Conservation (phyloP, 2,888 invertebrate genomes). For the Chalcis sispes region DNA sequence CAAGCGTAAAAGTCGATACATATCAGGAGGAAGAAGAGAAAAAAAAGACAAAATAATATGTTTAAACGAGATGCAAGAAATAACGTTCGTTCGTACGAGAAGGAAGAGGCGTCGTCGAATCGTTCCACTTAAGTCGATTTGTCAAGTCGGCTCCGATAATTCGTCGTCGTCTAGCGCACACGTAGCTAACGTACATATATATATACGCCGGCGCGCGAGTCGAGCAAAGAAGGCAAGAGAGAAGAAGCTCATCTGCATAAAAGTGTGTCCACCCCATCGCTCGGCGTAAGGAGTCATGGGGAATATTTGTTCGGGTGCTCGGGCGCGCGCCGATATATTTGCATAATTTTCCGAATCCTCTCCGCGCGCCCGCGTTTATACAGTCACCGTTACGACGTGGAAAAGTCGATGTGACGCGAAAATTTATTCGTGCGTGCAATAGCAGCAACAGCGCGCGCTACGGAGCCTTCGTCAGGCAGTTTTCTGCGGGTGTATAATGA, state of each 20-base stretch:
- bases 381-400: background rate
- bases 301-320: constrained; percentile 59
- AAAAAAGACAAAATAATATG: background rate
- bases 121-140: constrained; percentile 48
- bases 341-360: constrained; percentile 72
- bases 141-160: constrained; percentile 48
- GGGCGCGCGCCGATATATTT: constrained; percentile 65
- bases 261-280: constrained; percentile 23
- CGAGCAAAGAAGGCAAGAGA: background rate
- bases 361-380: constrained; percentile 40
- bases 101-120: constrained; percentile 15
- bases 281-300: background rate
- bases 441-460: too few species aligned
- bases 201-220: background rate
- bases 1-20: background rate
- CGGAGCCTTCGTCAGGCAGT: too few species aligned
- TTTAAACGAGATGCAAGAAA: too few species aligned
- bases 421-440: background rate
- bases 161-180: too few species aligned
- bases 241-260: constrained; percentile 34
- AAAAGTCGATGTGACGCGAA: background rate
- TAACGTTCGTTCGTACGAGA: background rate
- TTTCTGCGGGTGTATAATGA: too few species aligned
- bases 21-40: background rate
- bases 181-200: background rate